Base-by-base conservation (phyloP, 2,888 invertebrate genomes). In the Drosophila fulvimacula region DNA sequence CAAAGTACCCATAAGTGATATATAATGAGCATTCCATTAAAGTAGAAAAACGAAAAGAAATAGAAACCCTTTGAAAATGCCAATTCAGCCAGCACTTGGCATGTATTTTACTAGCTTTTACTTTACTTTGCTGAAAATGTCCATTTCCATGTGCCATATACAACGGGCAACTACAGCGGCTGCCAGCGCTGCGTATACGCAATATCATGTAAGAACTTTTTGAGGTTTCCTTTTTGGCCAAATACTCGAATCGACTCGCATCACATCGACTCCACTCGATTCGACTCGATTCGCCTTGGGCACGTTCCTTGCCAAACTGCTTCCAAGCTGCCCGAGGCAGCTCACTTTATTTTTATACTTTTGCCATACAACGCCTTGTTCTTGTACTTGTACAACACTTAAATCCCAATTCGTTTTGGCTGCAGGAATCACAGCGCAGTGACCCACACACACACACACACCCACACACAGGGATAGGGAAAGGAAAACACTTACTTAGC, bases 391-490 rank as follows among this genome's bases (percentile, higher is more conserved):
- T 84, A 72, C 78, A 76, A 84, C 87, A 84, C 82, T 84, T 87
- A 84, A 84, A 80, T 84, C 85, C 87, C 83, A 84, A 87, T 84
- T 84, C 84, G 82, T 84, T 82, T 73, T 51, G 82, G 68, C 69
- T 79, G 73, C 72, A 81, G 72, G 72, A 88, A 83, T 85, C 83
- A 88, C 85, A 88, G 81, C 81, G 66, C 69, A 71, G 39, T 73
- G 73, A 76, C 73, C 69, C 73, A 70, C 52, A 72, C 46, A 65
- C 57, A 51, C 59, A 49, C 9, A 48, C 46, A 39, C 38, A 48
- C 46, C 34, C 38, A 46, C 41, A 51, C 39, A 46, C 11, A 9
- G 1, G 44, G 42, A 13, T 32, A 24, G 27, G n/a, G 44, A 24
- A n/a, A 60, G 56, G 55, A 57, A 58, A 52, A 75, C 83, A 83